Evolutionary conservation across 2,113 vertebrate genomes (phyloP).

Genomic region (Lonchura striata): DNA sequence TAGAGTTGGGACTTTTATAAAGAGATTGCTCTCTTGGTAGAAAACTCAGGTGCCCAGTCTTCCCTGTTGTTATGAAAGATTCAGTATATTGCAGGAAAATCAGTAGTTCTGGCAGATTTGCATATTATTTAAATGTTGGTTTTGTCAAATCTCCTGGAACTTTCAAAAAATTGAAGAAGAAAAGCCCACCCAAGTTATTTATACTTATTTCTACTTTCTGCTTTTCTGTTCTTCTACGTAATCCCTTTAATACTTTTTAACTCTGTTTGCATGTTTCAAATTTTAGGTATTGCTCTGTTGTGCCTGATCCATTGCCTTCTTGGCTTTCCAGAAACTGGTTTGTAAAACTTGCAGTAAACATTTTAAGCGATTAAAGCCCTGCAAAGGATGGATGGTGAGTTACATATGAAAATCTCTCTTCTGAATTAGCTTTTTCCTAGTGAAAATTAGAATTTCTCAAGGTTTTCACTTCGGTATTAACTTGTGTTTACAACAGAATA

Average conservation of each 20-base stretch:
- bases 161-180: background rate
- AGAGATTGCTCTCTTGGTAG: background rate
- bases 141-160: background rate
- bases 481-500: background rate
- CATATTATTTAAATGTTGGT: background rate
- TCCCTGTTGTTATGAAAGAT: background rate
- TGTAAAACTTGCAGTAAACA: background rate
- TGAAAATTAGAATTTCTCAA: background rate
- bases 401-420: background rate
- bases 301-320: background rate
- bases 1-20: background rate
- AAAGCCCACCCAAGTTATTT: background rate
- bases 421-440: background rate
- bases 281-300: background rate
- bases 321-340: background rate
- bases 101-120: background rate
- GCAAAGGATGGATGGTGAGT: background rate
- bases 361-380: background rate
- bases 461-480: background rate
- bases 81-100: background rate
- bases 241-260: background rate
- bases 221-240: fast-evolving
- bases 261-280: background rate
- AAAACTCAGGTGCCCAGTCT: background rate
- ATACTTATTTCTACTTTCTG: too few relatives aligned